Base-by-base conservation (phyloP, 1,140 invertebrate species). In the Atta colombica region DNA sequence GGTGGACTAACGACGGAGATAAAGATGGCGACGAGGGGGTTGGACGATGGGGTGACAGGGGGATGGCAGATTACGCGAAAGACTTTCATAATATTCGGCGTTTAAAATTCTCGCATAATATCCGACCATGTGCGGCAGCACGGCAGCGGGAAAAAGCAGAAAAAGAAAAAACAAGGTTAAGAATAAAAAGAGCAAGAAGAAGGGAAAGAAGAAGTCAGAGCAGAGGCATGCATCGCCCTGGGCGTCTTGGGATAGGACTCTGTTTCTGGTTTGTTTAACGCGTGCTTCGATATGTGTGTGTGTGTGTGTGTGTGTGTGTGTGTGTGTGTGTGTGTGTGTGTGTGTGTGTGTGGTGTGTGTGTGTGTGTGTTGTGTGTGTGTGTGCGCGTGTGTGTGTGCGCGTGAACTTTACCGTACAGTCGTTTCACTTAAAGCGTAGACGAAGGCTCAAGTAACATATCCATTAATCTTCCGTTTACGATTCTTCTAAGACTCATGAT, bases 51-150 rank as follows among this genome's bases (percentile, higher is more conserved):
- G 71, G 63, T 51, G 49, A 87, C 88, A 66, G 87, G 66, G 82
- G 53, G 55, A 58, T 87, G 89, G 89, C 89, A 89, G 92, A 92
- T 92, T 88, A 91, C 87, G 90, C 89, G 92, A 93, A 94, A 93
- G 93, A 94, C 94, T 94, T 94, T 94, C 92, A 92, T 94, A 94
- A 94, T 94, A 93, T 94, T 94, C 93, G 92, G 90, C 89, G 93
- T 94, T 94, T 93, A 94, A 94, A 94, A 94, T 94, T 94, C 93
- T 92, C 93, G 93, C 92, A 94, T 94, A 93, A 94, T 93, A 93
- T 90, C 88, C 81, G 87, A 75, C 72, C 78, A 84, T 81, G 81
- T 68, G 78, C 86, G 90, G 85, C 84, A 58, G 87, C 74, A 77
- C 58, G 65, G 51, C 75, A 45, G 74, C 51, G 49, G 12, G 60